A percentile compares a stretch with the other conserved stretches of the same genome.
phyloP scores from a whole-genome alignment of 2,888 invertebrate genomes.

The Drosophila leonis region DNA sequence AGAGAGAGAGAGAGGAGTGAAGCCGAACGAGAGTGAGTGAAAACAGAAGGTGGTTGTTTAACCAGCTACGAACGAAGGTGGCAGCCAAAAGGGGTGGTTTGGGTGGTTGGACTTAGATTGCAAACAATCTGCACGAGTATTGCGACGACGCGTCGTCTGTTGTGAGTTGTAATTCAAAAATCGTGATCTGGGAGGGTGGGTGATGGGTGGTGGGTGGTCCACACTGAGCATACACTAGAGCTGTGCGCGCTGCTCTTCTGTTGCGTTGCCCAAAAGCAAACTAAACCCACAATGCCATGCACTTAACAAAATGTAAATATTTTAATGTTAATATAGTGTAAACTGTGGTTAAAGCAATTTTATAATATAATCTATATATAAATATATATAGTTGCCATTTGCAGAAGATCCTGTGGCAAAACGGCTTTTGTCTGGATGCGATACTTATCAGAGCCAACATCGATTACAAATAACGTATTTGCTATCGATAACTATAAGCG shows the following conservation, averaged over 20 bases:
- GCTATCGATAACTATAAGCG: background rate
- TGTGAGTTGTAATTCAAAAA: constrained; percentile 48
- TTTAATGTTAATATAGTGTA: background rate
- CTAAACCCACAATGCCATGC: background rate
- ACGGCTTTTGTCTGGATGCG: background rate
- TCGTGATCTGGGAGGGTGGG: constrained; percentile 46
- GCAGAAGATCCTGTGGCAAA: background rate
- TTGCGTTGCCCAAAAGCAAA: background rate
- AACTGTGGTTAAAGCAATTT: background rate
- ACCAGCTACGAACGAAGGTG: constrained; percentile 41
- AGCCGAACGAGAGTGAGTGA: constrained; percentile 20
- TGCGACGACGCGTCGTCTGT: constrained; percentile 60
- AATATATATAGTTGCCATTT: background rate
- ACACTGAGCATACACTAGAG: constrained; percentile 34
- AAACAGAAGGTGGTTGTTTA: constrained; percentile 59
- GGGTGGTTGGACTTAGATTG: constrained; percentile 49
- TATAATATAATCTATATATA: background rate
- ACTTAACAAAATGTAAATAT: background rate
- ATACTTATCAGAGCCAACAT: background rate
- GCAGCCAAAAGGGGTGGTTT: constrained; percentile 52
- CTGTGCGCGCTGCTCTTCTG: constrained; percentile 17
- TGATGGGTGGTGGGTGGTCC: constrained; percentile 19
- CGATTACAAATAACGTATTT: constrained; percentile 17
- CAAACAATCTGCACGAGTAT: constrained; percentile 31
- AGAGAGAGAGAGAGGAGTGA: background rate